These are phyloP conservation scores for Hesperophylax magnus DNA, from an alignment of 1,140 invertebrate genomes.

Conservation along the genomic window DNA sequence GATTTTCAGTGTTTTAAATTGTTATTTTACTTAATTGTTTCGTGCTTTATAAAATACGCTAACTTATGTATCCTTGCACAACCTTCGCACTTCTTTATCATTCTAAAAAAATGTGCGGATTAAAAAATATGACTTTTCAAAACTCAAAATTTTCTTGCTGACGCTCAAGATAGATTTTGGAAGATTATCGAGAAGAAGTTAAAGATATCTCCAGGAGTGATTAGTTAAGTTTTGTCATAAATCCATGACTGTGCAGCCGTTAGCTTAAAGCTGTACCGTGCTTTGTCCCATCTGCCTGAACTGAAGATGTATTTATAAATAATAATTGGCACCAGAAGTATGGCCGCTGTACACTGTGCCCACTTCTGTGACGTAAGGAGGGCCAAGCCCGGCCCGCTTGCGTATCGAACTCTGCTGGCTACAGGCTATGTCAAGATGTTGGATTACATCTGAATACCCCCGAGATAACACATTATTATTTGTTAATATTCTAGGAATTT, in stretches of 20 bases:
- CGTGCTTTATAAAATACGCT: no score
- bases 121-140: no score
- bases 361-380: conserved; percentile 17
- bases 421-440: not conserved
- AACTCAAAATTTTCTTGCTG: no score
- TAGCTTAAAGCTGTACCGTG: not conserved
- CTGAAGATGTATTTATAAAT: conserved; percentile 32
- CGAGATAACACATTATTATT: not conserved
- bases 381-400: conserved; percentile 9
- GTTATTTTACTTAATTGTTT: no score
- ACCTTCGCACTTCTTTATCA: no score
- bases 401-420: not conserved
- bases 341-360: not conserved
- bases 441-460: conserved; percentile 1
- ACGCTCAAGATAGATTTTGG: no score
- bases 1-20: no score
- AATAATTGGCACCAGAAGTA: conserved; percentile 21
- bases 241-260: not conserved
- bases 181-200: no score
- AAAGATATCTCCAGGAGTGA: not conserved
- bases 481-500: no score
- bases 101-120: no score
- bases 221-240: not conserved
- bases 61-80: no score
- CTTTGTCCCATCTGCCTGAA: not conserved